Conservation (phyloP, 2,113 vertebrate genomes). For the Telmatochromis sp. region DNA sequence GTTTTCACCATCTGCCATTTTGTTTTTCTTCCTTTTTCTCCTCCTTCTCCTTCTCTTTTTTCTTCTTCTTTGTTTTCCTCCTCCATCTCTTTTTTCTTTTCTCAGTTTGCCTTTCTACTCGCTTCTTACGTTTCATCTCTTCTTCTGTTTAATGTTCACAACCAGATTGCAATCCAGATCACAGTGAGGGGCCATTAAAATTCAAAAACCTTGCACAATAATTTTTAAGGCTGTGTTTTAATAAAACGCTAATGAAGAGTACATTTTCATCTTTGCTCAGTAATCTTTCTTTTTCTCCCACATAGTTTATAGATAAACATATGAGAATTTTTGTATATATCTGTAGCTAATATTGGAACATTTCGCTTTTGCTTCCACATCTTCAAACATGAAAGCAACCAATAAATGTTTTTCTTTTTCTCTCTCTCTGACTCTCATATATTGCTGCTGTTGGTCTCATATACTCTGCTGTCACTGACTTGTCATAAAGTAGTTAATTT, state of each 20-base stretch:
- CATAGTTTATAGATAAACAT: background rate
- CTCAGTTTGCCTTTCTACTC: background rate
- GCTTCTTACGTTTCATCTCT: background rate
- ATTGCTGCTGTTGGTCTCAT: background rate
- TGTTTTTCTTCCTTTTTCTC: background rate
- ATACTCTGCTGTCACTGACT: background rate
- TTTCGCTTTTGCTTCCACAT: background rate
- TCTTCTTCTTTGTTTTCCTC: background rate
- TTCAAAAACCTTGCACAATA: constrained; percentile 29
- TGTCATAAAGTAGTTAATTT: background rate
- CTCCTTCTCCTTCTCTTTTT: background rate
- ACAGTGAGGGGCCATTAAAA: constrained; percentile 37
- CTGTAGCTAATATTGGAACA: background rate
- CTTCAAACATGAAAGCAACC: background rate
- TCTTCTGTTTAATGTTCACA: background rate
- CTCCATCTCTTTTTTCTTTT: background rate
- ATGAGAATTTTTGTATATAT: background rate
- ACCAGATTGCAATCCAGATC: constrained; percentile 3
- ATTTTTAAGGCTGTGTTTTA: constrained; percentile 25
- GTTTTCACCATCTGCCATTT: background rate
- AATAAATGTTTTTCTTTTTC: background rate
- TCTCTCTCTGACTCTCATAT: background rate
- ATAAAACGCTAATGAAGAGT: constrained; percentile 24
- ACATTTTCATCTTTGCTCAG: background rate
- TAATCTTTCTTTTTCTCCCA: background rate